These are phyloP conservation scores for Drosophila trapezifrons DNA, from an alignment of 1,140 invertebrate genomes.

Conservation along the genomic window DNA sequence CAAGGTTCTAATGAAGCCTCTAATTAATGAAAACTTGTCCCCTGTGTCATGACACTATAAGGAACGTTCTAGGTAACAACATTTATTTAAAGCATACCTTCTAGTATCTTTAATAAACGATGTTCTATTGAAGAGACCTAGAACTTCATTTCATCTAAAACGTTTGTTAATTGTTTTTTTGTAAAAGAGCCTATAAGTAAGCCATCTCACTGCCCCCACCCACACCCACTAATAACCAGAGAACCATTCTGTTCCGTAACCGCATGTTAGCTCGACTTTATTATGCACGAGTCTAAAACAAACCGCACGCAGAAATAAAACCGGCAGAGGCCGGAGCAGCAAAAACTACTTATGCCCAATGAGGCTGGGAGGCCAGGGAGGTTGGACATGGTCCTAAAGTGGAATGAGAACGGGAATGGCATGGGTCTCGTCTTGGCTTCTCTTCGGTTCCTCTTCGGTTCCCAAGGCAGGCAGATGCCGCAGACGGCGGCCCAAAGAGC, in stretches of 20 bases:
- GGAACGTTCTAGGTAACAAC: too few species aligned
- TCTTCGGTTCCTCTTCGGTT: constrained; percentile 22
- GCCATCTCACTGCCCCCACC: not conserved
- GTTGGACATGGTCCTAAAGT: not conserved
- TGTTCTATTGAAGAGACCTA: too few species aligned
- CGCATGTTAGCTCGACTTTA: constrained; percentile 51
- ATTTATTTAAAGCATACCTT: not conserved
- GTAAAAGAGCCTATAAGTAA: not conserved
- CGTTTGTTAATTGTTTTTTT: too few species aligned
- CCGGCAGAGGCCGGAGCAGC: constrained; percentile 55
- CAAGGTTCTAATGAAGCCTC: too few species aligned
- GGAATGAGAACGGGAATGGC: constrained; percentile 2
- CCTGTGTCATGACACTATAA: too few species aligned
- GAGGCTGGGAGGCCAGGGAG: constrained; percentile 15
- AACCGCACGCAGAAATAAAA: constrained; percentile 51
- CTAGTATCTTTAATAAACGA: too few species aligned
- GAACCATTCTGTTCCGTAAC: constrained; percentile 29
- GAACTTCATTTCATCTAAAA: not conserved
- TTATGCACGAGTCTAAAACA: constrained; percentile 58
- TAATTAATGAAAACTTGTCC: too few species aligned
- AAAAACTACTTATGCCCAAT: constrained; percentile 67
- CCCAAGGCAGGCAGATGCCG: constrained; percentile 41
- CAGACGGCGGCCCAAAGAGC: constrained; percentile 23
- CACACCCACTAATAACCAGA: constrained; percentile 10
- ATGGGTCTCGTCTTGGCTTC: constrained; percentile 7